Evolutionary conservation across 1,140 invertebrate genomes (phyloP).

Genomic region (Anastrepha ludens): DNA sequence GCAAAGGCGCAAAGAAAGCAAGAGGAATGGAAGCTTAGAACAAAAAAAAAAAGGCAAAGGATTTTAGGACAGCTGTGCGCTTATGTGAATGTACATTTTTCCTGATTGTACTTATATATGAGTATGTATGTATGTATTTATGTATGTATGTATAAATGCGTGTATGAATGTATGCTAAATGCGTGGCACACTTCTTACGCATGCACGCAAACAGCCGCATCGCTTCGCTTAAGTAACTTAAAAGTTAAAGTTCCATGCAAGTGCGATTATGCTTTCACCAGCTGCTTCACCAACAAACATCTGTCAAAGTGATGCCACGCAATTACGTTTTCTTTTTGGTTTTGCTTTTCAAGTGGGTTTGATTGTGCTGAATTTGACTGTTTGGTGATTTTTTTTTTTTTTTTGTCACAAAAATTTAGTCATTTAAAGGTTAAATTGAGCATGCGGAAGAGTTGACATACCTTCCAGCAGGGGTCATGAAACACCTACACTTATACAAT

Average conservation of each 20-base stretch:
- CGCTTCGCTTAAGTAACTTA: slow-evolving; percentile 49
- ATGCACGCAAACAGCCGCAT: background rate
- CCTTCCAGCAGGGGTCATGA: background rate
- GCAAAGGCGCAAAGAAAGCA: background rate
- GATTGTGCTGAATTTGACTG: background rate
- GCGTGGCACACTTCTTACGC: background rate
- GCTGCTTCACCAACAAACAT: slow-evolving; percentile 43
- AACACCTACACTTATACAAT: too few relatives aligned
- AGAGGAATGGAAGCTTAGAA: too few relatives aligned
- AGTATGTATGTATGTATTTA: too few relatives aligned
- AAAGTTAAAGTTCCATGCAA: slow-evolving; percentile 36
- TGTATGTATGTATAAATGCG: too few relatives aligned
- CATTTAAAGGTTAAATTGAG: background rate
- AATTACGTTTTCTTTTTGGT: background rate
- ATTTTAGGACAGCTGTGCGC: slow-evolving; percentile 7
- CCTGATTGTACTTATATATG: background rate
- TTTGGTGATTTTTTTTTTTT: background rate
- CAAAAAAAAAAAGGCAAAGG: slow-evolving; percentile 1
- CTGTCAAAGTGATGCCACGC: slow-evolving; percentile 39
- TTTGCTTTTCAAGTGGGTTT: background rate
- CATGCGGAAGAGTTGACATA: background rate
- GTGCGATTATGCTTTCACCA: slow-evolving; percentile 51
- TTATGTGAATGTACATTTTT: background rate
- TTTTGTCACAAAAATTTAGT: background rate
- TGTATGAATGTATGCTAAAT: background rate